Evolutionary conservation across 1,140 invertebrate species (phyloP).

Genomic region (Megalopta genalis): DNA sequence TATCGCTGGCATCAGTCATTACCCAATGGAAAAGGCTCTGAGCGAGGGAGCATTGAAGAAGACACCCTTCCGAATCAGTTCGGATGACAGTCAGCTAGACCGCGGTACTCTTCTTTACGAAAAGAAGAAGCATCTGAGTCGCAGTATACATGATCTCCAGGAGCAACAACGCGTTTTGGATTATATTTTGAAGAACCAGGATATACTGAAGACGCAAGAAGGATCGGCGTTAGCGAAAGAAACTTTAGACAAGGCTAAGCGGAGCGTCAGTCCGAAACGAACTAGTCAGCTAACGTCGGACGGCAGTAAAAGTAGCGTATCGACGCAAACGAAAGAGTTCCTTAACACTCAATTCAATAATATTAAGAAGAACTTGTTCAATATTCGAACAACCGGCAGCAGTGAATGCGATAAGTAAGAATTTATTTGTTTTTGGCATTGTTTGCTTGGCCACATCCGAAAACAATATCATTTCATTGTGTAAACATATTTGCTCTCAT

Average conservation of each 20-base stretch:
- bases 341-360: conserved; percentile 23
- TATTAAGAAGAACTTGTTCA: conserved; percentile 37
- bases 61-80: background rate
- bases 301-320: conserved; percentile 25
- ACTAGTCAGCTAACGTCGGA: conserved; percentile 16
- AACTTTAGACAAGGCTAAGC: conserved; percentile 52
- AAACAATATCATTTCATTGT: no score
- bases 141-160: conserved; percentile 72
- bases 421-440: background rate
- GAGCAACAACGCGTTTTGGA: conserved; percentile 69
- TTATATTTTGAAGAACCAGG: conserved; percentile 69
- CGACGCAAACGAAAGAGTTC: conserved; percentile 31
- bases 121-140: conserved; percentile 69
- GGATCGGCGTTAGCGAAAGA: conserved; percentile 56
- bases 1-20: conserved; percentile 45
- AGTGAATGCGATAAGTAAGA: conserved; percentile 32
- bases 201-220: conserved; percentile 64
- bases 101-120: conserved; percentile 46
- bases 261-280: conserved; percentile 17
- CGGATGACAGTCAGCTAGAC: conserved; percentile 1
- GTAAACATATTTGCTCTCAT: background rate
- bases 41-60: conserved; percentile 72
- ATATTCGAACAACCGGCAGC: background rate
- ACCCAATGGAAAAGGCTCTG: conserved; percentile 73
- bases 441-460: background rate